phyloP scores from a whole-genome alignment of 1,140 invertebrate genomes.

The Drosophila takahashii region DNA sequence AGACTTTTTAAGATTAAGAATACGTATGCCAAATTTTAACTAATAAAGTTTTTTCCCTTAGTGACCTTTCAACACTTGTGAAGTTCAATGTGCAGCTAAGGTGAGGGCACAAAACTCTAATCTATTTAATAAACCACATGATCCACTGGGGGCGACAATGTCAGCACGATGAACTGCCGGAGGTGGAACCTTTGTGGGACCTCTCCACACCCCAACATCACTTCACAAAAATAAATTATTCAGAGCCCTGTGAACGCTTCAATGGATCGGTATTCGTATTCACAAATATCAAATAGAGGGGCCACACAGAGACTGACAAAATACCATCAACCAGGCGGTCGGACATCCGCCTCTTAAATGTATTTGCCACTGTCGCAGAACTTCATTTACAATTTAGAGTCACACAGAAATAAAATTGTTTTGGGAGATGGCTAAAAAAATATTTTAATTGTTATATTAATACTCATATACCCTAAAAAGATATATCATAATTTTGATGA shows the following conservation, averaged over 20 bases:
- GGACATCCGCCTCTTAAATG: slow-evolving; percentile 28
- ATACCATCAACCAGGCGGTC: slow-evolving; percentile 26
- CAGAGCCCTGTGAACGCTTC: slow-evolving; percentile 47
- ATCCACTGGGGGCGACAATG: slow-evolving; percentile 51
- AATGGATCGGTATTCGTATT: slow-evolving; percentile 36
- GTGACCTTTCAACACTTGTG: slow-evolving; percentile 23
- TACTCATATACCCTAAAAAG: too few species aligned
- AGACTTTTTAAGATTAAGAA: too few species aligned
- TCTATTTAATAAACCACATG: slow-evolving; percentile 80
- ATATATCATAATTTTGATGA: too few species aligned
- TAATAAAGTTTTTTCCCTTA: neutral
- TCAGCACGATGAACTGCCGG: slow-evolving; percentile 50
- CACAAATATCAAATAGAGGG: slow-evolving; percentile 21
- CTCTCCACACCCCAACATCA: neutral
- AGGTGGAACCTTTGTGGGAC: neutral
- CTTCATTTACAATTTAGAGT: neutral
- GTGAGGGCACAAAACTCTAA: slow-evolving; percentile 64
- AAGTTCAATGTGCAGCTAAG: slow-evolving; percentile 52
- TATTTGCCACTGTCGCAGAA: slow-evolving; percentile 18
- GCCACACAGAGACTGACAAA: slow-evolving; percentile 5
- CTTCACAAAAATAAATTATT: slow-evolving; percentile 51
- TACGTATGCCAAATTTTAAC: too few species aligned
- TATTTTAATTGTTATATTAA: too few species aligned
- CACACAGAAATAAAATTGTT: neutral
- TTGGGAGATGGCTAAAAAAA: too few species aligned